Conservation (phyloP, 2,888 invertebrate genomes). For the Drosophila basisetae region DNA sequence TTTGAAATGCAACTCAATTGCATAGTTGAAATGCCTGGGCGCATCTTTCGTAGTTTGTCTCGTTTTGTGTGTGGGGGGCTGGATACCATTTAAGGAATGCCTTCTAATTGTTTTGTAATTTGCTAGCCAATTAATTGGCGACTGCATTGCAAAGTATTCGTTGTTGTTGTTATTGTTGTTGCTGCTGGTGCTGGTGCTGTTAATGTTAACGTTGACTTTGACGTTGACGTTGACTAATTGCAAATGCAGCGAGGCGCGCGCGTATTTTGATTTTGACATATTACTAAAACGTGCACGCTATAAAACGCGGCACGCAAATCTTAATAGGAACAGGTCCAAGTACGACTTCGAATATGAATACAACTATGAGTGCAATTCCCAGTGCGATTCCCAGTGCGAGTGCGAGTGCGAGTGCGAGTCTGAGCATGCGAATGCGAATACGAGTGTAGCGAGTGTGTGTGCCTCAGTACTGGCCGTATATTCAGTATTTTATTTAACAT, state of each 20-base stretch:
- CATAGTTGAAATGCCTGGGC: slow-evolving; percentile 64
- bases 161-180: slow-evolving; percentile 38
- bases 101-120: slow-evolving; percentile 80
- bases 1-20: slow-evolving; percentile 26
- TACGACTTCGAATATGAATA: slow-evolving; percentile 12
- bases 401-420: slow-evolving; percentile 1
- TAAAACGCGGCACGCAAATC: slow-evolving; percentile 59
- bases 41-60: slow-evolving; percentile 56
- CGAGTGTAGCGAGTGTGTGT: background rate
- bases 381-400: background rate
- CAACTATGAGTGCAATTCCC: background rate
- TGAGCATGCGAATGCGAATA: background rate
- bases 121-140: slow-evolving; percentile 78
- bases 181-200: slow-evolving; percentile 26
- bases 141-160: slow-evolving; percentile 56
- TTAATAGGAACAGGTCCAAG: slow-evolving; percentile 63
- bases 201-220: slow-evolving; percentile 34
- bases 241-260: slow-evolving; percentile 59
- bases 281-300: slow-evolving; percentile 76
- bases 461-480: slow-evolving; percentile 40
- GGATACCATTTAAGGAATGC: slow-evolving; percentile 69
- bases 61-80: slow-evolving; percentile 39
- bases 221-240: slow-evolving; percentile 68
- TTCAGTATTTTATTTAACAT: slow-evolving; percentile 66
- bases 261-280: slow-evolving; percentile 74